Evolutionary conservation across 2,113 vertebrate species (phyloP).

Genomic region (Vulpes ferrilata): DNA sequence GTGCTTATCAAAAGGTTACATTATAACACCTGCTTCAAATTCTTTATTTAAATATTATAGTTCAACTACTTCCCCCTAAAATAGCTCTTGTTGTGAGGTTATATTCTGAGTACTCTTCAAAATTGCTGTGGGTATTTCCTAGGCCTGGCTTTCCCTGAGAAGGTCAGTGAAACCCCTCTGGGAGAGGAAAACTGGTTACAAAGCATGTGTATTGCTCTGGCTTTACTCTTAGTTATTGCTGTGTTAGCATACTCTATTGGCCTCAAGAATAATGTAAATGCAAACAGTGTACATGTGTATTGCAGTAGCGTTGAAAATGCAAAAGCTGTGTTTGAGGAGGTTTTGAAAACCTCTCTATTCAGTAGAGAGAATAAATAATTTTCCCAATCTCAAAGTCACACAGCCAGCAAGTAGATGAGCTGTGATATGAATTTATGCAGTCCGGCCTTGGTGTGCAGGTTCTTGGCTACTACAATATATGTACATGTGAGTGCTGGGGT

Average conservation of each 20-base stretch:
- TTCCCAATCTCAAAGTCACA: neutral
- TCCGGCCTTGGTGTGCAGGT: neutral
- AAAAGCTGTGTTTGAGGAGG: neutral
- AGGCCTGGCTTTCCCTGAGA: too few relatives aligned
- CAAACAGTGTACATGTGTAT: neutral
- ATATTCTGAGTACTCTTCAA: neutral
- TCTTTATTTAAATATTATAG: conserved; percentile 30
- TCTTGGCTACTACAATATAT: neutral
- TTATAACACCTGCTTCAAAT: neutral
- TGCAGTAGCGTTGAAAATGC: neutral
- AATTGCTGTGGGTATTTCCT: neutral
- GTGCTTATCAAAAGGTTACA: neutral
- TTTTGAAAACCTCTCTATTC: neutral
- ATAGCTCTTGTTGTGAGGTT: neutral
- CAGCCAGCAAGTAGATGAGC: neutral
- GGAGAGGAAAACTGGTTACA: neutral
- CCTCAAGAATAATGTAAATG: neutral
- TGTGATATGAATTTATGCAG: neutral
- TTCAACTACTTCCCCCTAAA: neutral
- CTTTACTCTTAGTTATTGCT: neutral
- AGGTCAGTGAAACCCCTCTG: neutral
- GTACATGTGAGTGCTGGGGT: neutral
- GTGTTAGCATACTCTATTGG: neutral
- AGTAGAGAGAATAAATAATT: neutral
- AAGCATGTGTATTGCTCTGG: neutral